phyloP scores from a whole-genome alignment of 2,888 invertebrate species.

The Megalurothrips usitatus region DNA sequence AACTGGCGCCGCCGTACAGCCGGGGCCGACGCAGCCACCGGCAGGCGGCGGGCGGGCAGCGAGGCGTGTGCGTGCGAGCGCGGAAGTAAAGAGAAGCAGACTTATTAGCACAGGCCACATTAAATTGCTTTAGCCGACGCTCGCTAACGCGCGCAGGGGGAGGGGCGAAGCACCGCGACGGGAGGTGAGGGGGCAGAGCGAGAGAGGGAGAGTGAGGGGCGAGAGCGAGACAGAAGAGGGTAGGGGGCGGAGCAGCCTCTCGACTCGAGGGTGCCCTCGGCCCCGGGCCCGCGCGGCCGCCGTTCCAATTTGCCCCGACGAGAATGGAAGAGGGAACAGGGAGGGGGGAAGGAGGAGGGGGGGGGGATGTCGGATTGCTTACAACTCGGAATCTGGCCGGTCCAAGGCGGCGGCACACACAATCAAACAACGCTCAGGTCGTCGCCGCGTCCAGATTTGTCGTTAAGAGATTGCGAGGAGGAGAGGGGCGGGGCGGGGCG shows the following conservation, averaged over 20 bases:
- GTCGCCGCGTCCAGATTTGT: too few species aligned
- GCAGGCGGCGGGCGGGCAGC: neutral
- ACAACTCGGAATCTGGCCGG: too few species aligned
- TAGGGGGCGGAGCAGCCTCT: constrained; percentile 37
- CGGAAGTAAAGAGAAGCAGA: constrained; percentile 37
- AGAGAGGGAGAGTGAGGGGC: constrained; percentile 38
- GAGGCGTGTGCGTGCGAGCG: neutral
- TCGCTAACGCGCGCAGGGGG: constrained; percentile 39
- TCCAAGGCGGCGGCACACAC: too few species aligned
- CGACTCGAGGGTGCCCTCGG: constrained; percentile 38
- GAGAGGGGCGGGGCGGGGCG: too few species aligned
- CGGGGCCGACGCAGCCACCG: neutral
- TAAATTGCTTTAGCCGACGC: constrained; percentile 30
- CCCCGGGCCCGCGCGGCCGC: constrained; percentile 35
- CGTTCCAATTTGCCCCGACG: constrained; percentile 33
- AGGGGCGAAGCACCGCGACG: too few species aligned
- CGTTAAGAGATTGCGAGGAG: too few species aligned
- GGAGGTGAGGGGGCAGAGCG: constrained; percentile 41
- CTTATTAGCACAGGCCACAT: constrained; percentile 40
- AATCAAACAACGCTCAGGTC: too few species aligned
- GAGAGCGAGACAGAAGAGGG: constrained; percentile 36
- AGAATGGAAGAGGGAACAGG: constrained; percentile 35
- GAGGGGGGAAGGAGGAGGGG: constrained; percentile 35
- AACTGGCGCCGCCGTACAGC: constrained; percentile 9
- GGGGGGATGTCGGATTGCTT: neutral